Base-by-base conservation (phyloP, 2,113 vertebrate genomes). In the Hemiprocne comata region DNA sequence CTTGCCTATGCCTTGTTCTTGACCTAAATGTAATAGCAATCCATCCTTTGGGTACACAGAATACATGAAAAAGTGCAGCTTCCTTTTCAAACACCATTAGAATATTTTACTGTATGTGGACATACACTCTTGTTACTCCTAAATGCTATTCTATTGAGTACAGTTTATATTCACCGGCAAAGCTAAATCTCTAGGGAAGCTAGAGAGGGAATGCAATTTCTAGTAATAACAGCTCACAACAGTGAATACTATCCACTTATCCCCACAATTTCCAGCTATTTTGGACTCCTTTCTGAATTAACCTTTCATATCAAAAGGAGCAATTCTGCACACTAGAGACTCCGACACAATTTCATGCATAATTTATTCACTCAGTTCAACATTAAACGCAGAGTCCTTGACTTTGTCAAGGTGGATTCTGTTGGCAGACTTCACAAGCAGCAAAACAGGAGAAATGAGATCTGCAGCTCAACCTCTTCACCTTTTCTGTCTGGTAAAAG, bases 231-330 rank as follows among this genome's bases (percentile, higher is more conserved):
- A 98, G 98, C 98, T 98, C 98, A 98, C 98, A 98, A 98, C 98
- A 98, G 97, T 98, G 98, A 98, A 98, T 97, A 98, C 98, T 98
- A 97, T 97, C 98, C 98, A 98, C 98, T 98, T 98, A 98, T 98
- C 97, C 98, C 97, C 97, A 98, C 98, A 98, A 98, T 98, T 98
- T 98, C 98, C 98, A 98, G 98, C 98, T 98, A 98, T 98, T 98
- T 98, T 98, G 98, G 98, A 98, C 98, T 98, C 98, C 98, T 98
- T 98, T 98, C 98, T 98, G 98, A 98, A 98, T 98, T 98, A 98
- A 98, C 98, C 98, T 98, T 98, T 98, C 98, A 98, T 98, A 98
- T 98, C 98, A 98, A 98, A 98, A 98, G 98, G 98, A 98, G 98
- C 98, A 98, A 98, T 98, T 98, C 98, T 97, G 97, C 98, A 98